Base-by-base conservation (phyloP, 2,113 vertebrate genomes). In the Coracopsis vasa region DNA sequence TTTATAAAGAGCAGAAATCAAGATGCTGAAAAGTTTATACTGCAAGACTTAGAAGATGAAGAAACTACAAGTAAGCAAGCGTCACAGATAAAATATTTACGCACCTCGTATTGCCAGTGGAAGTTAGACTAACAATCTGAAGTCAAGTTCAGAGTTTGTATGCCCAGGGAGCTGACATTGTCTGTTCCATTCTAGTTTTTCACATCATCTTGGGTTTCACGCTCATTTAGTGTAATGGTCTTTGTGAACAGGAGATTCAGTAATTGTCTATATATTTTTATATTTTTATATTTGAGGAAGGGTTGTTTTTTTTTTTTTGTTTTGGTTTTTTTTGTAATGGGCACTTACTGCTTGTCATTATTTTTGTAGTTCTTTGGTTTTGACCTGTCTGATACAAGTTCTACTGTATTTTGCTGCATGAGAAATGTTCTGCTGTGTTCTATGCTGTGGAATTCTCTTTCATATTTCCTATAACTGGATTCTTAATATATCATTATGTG, bases 1-100 rank as follows among this genome's bases (percentile, higher is more conserved):
- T 86, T 97, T 53, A 98, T 98, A 39, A 98, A 97, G 89, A 98
- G 92, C 60, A 98, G 97, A 95, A 98, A 97, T 80, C 97, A 97
- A 92, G 87, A 91, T 58, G 98, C 97, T 85, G 99, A 99, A 96
- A 98, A 97, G 20, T 62, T 98, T 67, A 96, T 99, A 90, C 95
- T 99, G 47, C 96, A 99, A 80, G 98, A 99, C 45, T 47, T 96
- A 83, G 98, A 98, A 90, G 98, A 98, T 80, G 92, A 83, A 60
- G 93, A 97, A 86, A 54, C 60, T 81, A 85, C 97, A 94, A 96
- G 98, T 98, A 97, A 97, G 96, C 88, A 80, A 11, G 14, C 8
- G 28, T 71, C 60, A 28, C 39, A 51, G 8, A 62, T 83, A 31
- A 51, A 66, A 29, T 80, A 25, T 86, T 47, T 78, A 13, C 24